Percentiles rank a stretch among this genome's conserved stretches.
phyloP scores from a whole-genome alignment of 1,140 invertebrate genomes.

The Solenopsis fugax region DNA sequence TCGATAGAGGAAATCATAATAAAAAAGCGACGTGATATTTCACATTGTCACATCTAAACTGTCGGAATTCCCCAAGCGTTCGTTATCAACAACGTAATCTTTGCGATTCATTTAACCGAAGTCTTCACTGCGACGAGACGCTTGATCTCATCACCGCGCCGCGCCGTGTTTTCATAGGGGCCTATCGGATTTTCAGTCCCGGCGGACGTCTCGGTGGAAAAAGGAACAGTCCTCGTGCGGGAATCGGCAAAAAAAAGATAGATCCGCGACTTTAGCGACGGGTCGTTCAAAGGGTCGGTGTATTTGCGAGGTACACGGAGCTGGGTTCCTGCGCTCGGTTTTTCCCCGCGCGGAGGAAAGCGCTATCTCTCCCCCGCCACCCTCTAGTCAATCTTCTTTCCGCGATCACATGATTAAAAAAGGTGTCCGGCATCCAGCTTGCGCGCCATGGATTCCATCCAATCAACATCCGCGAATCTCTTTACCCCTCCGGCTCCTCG shows the following conservation, averaged over 20 bases:
- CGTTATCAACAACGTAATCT: constrained; percentile 2
- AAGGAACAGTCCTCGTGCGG: neutral
- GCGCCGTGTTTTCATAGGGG: constrained; percentile 10
- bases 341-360: constrained; percentile 49
- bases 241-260: constrained; percentile 42
- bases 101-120: constrained; percentile 13
- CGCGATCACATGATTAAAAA: constrained; percentile 69
- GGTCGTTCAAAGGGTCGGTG: constrained; percentile 45
- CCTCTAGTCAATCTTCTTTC: neutral
- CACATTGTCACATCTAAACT: neutral
- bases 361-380: neutral
- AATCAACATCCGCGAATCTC: constrained; percentile 65
- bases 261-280: constrained; percentile 46
- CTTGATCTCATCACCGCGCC: neutral
- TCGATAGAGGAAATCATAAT: neutral
- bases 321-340: neutral
- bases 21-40: neutral
- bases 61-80: neutral
- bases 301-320: neutral
- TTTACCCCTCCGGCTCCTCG: constrained; percentile 16
- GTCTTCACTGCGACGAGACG: neutral
- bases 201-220: neutral
- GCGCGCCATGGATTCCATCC: constrained; percentile 53
- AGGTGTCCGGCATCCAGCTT: constrained; percentile 38
- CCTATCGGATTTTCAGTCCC: constrained; percentile 18